Percentiles rank a stretch among this genome's conserved stretches.
Evolutionary conservation across 2,888 invertebrate genomes (phyloP).

Genomic region (Nebria brevicollis): DNA sequence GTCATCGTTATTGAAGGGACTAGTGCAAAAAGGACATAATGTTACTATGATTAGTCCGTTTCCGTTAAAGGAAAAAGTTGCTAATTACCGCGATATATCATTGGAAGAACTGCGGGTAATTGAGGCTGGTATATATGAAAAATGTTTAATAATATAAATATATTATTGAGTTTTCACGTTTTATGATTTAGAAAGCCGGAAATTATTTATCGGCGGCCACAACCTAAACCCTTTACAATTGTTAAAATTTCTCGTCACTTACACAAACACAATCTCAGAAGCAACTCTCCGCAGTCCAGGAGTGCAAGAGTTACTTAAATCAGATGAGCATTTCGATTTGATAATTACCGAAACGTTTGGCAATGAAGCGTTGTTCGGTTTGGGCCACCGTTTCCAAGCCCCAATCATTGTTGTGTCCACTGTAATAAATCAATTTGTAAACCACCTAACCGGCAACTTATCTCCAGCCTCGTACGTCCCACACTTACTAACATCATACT

Average conservation of each 20-base stretch:
- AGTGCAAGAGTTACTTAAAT: conserved; percentile 40
- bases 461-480: conserved; percentile 58
- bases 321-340: conserved; percentile 54
- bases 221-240: background rate
- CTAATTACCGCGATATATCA: conserved; percentile 53
- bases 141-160: too few relatives aligned
- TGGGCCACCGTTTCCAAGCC: conserved; percentile 57
- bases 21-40: conserved; percentile 66
- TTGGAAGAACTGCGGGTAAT: conserved; percentile 49
- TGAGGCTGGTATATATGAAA: background rate
- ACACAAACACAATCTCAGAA: background rate
- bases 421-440: conserved; percentile 52
- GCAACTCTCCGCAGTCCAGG: conserved; percentile 13
- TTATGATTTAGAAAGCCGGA: background rate
- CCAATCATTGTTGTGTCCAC: conserved; percentile 57
- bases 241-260: background rate
- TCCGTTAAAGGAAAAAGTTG: conserved; percentile 49
- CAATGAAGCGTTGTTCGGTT: conserved; percentile 57
- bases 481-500: conserved; percentile 51
- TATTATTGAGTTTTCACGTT: background rate
- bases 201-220: background rate
- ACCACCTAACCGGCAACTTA: conserved; percentile 55
- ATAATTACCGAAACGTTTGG: conserved; percentile 56
- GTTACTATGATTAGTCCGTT: conserved; percentile 64
- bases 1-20: conserved; percentile 62